Evolutionary conservation across 2,888 invertebrate genomes (phyloP), one percentile per base, ranked within the genome.

Genomic region (Eupeodes latifasciatus): DNA sequence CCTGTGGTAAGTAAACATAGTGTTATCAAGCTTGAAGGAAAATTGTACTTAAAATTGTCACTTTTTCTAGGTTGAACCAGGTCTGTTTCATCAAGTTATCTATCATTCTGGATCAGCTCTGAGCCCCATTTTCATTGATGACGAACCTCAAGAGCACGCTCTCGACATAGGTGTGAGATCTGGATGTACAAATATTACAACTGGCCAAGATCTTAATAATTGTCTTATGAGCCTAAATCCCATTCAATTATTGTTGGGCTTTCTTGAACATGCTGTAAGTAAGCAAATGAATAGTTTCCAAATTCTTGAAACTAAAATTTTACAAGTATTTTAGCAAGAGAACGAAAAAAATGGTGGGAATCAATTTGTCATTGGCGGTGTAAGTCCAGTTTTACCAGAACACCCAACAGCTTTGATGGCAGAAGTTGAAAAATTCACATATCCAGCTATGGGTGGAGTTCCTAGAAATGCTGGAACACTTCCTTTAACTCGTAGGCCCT

Each of bases 31-130:
- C 5, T 14, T 14, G 5, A 14, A n/a, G 14, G 1, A 34, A 34
- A 14, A 19, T 34, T 2, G n/a, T n/a, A 5, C 5, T 5, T 62
- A 4, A 1, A n/a, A 11, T 36, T 36, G 27, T 66, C 1, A 4
- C 19, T 11, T n/a, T 2, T 67, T 67, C 34, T 7, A 66, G 91
- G 91, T 92, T 34, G 91, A 91, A 81, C 90, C 91, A 92, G 94
- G 93, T 19, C 91, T 95, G 40, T 95, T 95, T 89, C 94, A 94
- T 64, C 92, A 94, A 79, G 94, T 94, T 1, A 95, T 95, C 64
- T 92, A 94, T 44, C 94, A 95, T 85, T 95, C 95, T 49, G 95
- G 95, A 0, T 94, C 94, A 36, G 93, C 94, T 0, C 90, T 94
- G 1, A 94, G 94, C 91, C 94, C 94, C 16, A 94, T 94, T 91